Percentiles rank a stretch among this genome's conserved stretches.
phyloP scores from a whole-genome alignment of 2,113 vertebrate species.

The cattle (Bos taurus) region DNA sequence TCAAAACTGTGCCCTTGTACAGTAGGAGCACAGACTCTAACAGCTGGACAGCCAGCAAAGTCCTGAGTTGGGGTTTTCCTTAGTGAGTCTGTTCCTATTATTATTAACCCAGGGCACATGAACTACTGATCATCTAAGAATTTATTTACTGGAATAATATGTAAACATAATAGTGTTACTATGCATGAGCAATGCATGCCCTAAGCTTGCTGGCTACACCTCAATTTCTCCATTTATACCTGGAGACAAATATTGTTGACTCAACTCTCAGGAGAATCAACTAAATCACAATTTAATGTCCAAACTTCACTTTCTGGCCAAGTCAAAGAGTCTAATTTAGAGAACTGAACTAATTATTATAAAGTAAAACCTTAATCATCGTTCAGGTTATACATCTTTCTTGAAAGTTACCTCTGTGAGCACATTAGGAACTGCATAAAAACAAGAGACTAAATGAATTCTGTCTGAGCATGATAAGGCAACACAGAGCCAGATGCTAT shows the following conservation, averaged over 20 bases:
- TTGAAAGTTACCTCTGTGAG: not conserved
- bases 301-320: not conserved
- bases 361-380: not conserved
- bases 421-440: not conserved
- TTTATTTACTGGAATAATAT: not conserved
- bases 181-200: not conserved
- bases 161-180: not conserved
- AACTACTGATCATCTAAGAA: not conserved
- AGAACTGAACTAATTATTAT: not conserved
- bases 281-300: slow-evolving; percentile 3
- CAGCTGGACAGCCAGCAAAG: not conserved
- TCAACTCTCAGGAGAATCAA: not conserved
- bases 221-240: not conserved
- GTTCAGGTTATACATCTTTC: not conserved
- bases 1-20: not conserved
- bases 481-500: not conserved
- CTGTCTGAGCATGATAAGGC: not conserved
- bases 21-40: not conserved
- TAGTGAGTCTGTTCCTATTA: not conserved
- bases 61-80: not conserved
- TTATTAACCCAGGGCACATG: not conserved
- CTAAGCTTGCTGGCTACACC: not conserved
- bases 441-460: not conserved
- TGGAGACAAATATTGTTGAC: not conserved
- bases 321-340: not conserved